Percentiles rank a stretch among this genome's conserved stretches.
Evolutionary conservation across 2,888 invertebrate genomes (phyloP).

Genomic region (Diaperis boleti): DNA sequence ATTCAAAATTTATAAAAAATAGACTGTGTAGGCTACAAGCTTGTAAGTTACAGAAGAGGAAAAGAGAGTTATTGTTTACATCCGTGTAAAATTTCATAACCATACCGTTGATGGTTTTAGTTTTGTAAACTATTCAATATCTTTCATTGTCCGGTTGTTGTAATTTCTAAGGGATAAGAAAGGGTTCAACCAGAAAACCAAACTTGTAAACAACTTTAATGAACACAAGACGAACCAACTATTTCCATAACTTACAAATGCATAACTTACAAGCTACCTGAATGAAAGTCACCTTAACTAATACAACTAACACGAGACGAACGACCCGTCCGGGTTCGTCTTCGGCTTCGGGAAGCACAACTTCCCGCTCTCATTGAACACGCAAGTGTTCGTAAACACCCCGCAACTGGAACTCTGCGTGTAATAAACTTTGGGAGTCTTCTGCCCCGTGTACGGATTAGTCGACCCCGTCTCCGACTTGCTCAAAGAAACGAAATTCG

Average conservation of each 20-base stretch:
- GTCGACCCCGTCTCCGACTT: conserved; percentile 82
- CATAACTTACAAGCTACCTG: not conserved
- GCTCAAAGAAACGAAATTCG: conserved; percentile 82
- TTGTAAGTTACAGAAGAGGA: no score
- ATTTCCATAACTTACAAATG: not conserved
- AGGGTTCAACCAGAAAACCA: no score
- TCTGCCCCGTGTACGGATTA: conserved; percentile 73
- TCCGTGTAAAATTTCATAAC: no score
- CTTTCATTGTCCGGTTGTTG: no score
- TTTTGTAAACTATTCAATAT: no score
- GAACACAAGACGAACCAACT: no score
- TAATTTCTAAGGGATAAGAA: no score
- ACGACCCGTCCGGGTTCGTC: conserved; percentile 80
- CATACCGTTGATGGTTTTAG: no score
- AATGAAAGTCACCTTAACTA: not conserved
- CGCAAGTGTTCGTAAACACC: conserved; percentile 88
- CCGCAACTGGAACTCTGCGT: conserved; percentile 90
- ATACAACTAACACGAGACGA: conserved; percentile 63
- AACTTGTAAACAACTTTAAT: not conserved
- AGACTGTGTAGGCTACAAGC: no score
- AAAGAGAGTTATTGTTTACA: no score
- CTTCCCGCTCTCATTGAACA: conserved; percentile 83
- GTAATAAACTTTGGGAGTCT: conserved; percentile 83
- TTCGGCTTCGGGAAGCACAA: conserved; percentile 86
- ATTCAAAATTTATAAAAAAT: no score